These are phyloP conservation scores for Eurois occulta DNA, from an alignment of 2,888 invertebrate genomes.

Conservation along the genomic window DNA sequence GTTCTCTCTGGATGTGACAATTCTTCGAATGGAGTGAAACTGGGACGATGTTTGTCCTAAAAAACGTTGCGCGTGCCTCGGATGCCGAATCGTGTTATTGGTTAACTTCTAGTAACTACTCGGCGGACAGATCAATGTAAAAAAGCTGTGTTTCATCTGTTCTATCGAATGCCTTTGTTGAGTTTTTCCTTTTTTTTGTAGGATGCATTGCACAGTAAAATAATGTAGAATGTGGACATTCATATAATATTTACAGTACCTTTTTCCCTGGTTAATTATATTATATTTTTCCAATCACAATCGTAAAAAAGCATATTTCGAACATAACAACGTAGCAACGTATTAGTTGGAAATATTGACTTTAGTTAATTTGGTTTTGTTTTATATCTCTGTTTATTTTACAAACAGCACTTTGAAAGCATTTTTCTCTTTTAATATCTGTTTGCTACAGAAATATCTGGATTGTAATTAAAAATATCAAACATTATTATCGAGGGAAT, in stretches of 20 bases:
- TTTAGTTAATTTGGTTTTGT: constrained; percentile 32
- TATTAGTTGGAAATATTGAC: constrained; percentile 34
- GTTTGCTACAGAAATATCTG: background rate
- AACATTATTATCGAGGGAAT: background rate
- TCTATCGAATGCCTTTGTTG: constrained; percentile 28
- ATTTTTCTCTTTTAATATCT: constrained; percentile 17
- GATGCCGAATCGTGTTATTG: constrained; percentile 63
- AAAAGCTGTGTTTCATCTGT: constrained; percentile 58
- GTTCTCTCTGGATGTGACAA: constrained; percentile 70
- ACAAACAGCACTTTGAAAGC: constrained; percentile 20
- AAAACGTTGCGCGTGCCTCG: constrained; percentile 86
- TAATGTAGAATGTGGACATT: constrained; percentile 5
- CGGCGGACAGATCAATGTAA: constrained; percentile 48
- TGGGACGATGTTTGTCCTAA: constrained; percentile 78
- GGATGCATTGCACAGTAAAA: background rate
- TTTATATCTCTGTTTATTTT: constrained; percentile 23
- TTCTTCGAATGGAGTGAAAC: constrained; percentile 86
- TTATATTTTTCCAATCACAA: constrained; percentile 30
- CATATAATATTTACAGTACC: background rate
- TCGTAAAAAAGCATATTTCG: constrained; percentile 18
- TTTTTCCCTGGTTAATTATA: background rate
- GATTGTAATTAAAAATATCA: constrained; percentile 2
- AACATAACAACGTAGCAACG: constrained; percentile 9
- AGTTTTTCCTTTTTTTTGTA: constrained; percentile 28
- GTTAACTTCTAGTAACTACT: constrained; percentile 69